Evolutionary conservation across 2,888 invertebrate genomes (phyloP), one percentile per base, ranked within the genome.

Genomic region (Sylvicola cinctus): DNA sequence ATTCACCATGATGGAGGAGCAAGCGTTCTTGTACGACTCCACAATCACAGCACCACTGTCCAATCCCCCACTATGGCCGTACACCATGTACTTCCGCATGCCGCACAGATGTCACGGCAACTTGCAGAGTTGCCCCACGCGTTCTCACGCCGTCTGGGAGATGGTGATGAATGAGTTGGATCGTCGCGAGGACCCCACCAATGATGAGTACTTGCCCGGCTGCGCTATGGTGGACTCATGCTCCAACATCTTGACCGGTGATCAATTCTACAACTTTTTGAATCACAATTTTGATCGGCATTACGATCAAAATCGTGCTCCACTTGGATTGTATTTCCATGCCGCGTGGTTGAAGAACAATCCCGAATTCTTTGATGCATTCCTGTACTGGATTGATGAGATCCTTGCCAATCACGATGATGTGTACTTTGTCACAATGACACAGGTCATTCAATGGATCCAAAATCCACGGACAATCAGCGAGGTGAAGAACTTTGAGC

Each of bases 81-180:
- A 95, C 66, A 95, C 93, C 37, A 81, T 95, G 77, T 91, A 93
- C 68, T 91, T 88, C 71, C 74, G 84, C 48, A 87, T 91, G 83
- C 87, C 90, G 1, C 90, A 88, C 58, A 72, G 81, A 39, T 91
- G 91, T 50, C 87, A 88, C 53, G 88, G 88, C 41, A 88, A 88
- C 58, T 61, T 85, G 38, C 88, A 88, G 55, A 83, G 74, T 52
- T 88, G 87, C 53, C 87, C 87, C 10, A 87, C 85, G 3, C 74
- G 87, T 51, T 83, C 83, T 42, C 88, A 88, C 57, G 87, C 88
- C 32, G 87, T 88, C 26, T 90, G 88, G 88, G 88, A 90, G 58
- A 87, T 90, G 84, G 87, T 88, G 26, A 79, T 90, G 75, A 90
- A 90, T 55, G 88, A 90, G 56, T 60, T 88, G 43, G 88, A 88